Percentiles rank a stretch among this genome's conserved stretches.
These are phyloP conservation scores for Phainopepla nitens DNA, from an alignment of 2,113 vertebrate genomes.

Conservation along the genomic window DNA sequence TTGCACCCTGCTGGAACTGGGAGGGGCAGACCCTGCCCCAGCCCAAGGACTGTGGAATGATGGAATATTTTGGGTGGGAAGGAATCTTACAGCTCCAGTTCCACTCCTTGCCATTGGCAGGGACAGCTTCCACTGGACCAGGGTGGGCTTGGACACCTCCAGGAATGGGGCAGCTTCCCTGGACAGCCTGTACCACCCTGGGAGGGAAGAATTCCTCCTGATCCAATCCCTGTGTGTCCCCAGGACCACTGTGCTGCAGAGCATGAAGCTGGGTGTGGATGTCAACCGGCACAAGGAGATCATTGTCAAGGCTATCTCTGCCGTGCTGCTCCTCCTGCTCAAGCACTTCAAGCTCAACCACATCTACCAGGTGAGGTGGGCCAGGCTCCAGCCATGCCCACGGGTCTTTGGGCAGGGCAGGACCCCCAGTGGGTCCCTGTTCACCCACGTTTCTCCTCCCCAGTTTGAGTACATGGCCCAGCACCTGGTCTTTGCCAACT, in stretches of 20 bases:
- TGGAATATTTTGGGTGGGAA: not conserved
- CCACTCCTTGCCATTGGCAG: not conserved
- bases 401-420: not conserved
- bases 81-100: not conserved
- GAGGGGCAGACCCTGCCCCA: not conserved
- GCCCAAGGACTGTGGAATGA: not conserved
- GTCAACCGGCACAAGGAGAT: slow-evolving; percentile 98
- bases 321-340: slow-evolving; percentile 89
- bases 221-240: not conserved
- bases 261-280: slow-evolving; percentile 97
- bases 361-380: slow-evolving; percentile 86
- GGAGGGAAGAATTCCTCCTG: not conserved
- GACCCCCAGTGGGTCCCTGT: not conserved
- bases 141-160: not conserved
- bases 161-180: not conserved
- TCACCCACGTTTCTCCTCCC: not conserved
- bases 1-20: not conserved
- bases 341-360: slow-evolving; percentile 99
- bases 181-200: not conserved
- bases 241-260: slow-evolving; percentile 95
- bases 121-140: not conserved
- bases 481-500: slow-evolving; percentile 97
- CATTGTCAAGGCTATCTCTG: slow-evolving; percentile 96
- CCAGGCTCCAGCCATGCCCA: rapidly evolving
- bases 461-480: slow-evolving; percentile 99